These are phyloP conservation scores for Lithophane socia DNA, from an alignment of 2,888 invertebrate genomes.

Conservation along the genomic window DNA sequence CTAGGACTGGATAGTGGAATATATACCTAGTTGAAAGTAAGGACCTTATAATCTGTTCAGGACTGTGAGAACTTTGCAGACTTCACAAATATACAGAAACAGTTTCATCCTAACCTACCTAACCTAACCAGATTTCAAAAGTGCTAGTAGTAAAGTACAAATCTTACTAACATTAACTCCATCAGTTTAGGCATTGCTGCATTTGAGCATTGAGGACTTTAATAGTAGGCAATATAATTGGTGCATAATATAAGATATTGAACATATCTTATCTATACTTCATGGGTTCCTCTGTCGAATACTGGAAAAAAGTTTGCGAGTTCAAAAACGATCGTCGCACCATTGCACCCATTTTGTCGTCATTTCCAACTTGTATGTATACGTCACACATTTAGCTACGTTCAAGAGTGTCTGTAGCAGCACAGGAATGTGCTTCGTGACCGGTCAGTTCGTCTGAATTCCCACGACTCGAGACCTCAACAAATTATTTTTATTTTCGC, in stretches of 20 bases:
- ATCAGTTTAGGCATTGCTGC: background rate
- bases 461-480: constrained; percentile 60
- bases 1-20: background rate
- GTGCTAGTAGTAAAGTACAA: background rate
- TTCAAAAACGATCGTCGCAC: background rate
- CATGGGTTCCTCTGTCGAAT: background rate
- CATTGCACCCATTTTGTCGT: constrained; percentile 6
- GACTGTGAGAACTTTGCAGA: background rate
- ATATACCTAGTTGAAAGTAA: background rate
- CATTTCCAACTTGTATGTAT: constrained; percentile 23
- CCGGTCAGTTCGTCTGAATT: constrained; percentile 66
- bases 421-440: constrained; percentile 73
- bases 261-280: background rate
- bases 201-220: background rate
- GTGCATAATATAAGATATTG: background rate
- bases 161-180: background rate
- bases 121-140: background rate
- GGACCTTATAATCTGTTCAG: background rate
- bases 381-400: constrained; percentile 33
- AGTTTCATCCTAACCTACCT: background rate
- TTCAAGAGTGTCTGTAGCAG: constrained; percentile 29
- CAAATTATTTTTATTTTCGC: constrained; percentile 72
- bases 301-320: background rate
- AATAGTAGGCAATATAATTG: background rate
- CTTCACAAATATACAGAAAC: background rate